Conservation (phyloP, 2,888 invertebrate genomes). For the Operophtera brumata region DNA sequence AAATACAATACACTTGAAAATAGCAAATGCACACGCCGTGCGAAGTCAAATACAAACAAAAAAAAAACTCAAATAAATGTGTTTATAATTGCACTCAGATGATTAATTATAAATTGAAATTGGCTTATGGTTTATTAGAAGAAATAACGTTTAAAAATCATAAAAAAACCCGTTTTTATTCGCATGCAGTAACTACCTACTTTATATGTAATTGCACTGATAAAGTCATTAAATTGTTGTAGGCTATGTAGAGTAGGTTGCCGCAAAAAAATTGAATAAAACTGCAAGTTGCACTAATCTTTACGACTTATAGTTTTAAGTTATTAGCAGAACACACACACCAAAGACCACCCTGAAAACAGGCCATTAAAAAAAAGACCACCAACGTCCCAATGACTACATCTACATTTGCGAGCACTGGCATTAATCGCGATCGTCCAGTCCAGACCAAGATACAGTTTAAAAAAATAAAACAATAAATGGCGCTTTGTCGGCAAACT, state of each 20-base stretch:
- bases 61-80: no score
- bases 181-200: no score
- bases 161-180: conserved; percentile 16
- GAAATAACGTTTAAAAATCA: conserved; percentile 8
- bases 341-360: conserved; percentile 53
- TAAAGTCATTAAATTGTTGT: conserved; percentile 11
- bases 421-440: conserved; percentile 65
- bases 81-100: conserved; percentile 11
- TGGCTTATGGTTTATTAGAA: conserved; percentile 9
- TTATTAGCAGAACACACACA: not conserved
- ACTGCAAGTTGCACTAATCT: not conserved
- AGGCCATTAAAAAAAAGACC: conserved; percentile 39
- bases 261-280: not conserved
- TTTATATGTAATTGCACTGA: conserved; percentile 4
- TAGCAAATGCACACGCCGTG: no score
- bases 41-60: no score
- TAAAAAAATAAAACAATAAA: conserved; percentile 67
- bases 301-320: not conserved
- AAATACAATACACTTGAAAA: no score
- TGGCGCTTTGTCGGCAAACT: conserved; percentile 63
- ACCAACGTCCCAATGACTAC: conserved; percentile 33
- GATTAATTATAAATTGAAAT: conserved; percentile 13
- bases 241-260: not conserved
- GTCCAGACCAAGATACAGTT: conserved; percentile 64
- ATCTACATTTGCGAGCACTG: conserved; percentile 47